Conservation (phyloP, 2,113 vertebrate genomes). For the human region GRCh38 chr5:83015501-83016000, state of each 20-base stretch:
- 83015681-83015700: constrained; percentile 5
- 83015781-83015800: constrained; percentile 43
- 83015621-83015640: not conserved
- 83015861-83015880: not conserved
- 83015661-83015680: constrained; percentile 17
- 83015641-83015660: not conserved
- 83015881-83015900: not conserved
- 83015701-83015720: constrained; percentile 52
- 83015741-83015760: constrained; percentile 46
- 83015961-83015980: not conserved
- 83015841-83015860: not conserved
- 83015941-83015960: not conserved
- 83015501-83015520: not conserved
- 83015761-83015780: constrained; percentile 63
- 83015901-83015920: not conserved
- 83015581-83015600: not conserved
- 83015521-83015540: not conserved
- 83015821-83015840: constrained; percentile 58
- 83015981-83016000: not conserved
- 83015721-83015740: constrained; percentile 58
- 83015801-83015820: constrained; percentile 20
- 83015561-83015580: not conserved
- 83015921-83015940: not conserved
- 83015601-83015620: not conserved
- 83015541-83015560: not conserved